Conservation (phyloP, 2,797 vertebrate genomes). For the Melanotaenia pygmaea region DNA sequence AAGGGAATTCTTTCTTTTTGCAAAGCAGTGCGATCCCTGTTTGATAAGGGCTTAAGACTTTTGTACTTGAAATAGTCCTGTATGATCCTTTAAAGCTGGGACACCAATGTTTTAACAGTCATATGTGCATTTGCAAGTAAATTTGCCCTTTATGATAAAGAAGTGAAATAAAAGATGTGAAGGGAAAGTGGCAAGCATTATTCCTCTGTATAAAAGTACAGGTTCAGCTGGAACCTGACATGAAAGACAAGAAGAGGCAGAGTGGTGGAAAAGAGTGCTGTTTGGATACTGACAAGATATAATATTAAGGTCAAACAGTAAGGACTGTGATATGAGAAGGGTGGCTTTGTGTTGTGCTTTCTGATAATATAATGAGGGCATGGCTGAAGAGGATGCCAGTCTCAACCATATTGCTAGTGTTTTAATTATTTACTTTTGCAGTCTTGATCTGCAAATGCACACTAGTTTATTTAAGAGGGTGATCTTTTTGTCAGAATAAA, state of each 20-base stretch:
- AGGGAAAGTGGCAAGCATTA: neutral
- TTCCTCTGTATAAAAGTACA: neutral
- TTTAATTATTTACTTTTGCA: no score
- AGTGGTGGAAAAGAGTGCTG: slow-evolving; percentile 12
- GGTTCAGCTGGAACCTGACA: neutral
- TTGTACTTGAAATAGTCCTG: neutral
- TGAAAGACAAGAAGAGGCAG: slow-evolving; percentile 7
- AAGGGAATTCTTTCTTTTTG: neutral
- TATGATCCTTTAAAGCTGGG: neutral
- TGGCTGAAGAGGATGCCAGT: no score
- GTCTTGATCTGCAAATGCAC: no score
- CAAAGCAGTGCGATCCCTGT: neutral
- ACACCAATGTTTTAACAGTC: neutral
- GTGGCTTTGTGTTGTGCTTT: neutral
- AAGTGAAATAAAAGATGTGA: neutral
- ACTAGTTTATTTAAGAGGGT: no score
- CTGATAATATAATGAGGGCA: neutral
- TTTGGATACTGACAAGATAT: neutral
- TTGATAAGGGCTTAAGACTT: neutral
- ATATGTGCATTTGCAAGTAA: neutral
- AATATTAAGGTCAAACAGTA: neutral
- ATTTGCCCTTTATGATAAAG: neutral
- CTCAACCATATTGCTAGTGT: no score
- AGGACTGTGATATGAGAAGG: neutral
- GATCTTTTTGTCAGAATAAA: no score